Evolutionary conservation across 2,888 invertebrate genomes (phyloP), one percentile per base, ranked within the genome.

Genomic region (Eilema griseolum): DNA sequence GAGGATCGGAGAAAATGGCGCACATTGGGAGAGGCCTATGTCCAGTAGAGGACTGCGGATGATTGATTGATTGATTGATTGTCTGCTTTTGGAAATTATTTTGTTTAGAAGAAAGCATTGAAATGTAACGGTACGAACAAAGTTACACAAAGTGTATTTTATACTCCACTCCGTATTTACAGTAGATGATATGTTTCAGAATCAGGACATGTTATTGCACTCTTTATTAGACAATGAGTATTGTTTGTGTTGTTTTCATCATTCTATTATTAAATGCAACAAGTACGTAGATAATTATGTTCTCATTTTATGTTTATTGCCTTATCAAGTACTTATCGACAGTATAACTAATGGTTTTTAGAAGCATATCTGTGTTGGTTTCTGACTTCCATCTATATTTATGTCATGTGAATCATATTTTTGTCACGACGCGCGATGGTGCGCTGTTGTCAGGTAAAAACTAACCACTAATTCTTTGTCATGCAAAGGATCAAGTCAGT

Each of bases 331-430:
- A 68, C 61, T 26, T 72, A 67, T 81, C 78, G 74, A 74, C 78
- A 66, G 65, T 67, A 57, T 66, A n/a, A n/a, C n/a, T n/a, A n/a
- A n/a, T n/a, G n/a, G 70, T n/a, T 52, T 52, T 52, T 52, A n/a
- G n/a, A 83, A 41, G 62, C 59, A 26, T 14, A 23, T 56, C 78
- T 80, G 81, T 81, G 68, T 86, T 67, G 85, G 83, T 82, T 81
- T 82, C 80, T 74, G 74, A 72, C 73, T 75, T 73, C 73, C 76
- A 76, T 71, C 63, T 73, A 75, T 70, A 70, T 71, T 67, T 73
- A 71, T 62, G 74, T 67, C 77, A 78, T 66, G 71, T 78, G 72
- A 82, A 73, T 66, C 77, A 76, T 66, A 72, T 68, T 76, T 72
- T 62, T 65, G 61, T 63, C 68, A 66, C 28, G 60, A 66, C 24